Evolutionary conservation across 2,797 vertebrate genomes (phyloP).

Genomic region (Strix occidentalis): DNA sequence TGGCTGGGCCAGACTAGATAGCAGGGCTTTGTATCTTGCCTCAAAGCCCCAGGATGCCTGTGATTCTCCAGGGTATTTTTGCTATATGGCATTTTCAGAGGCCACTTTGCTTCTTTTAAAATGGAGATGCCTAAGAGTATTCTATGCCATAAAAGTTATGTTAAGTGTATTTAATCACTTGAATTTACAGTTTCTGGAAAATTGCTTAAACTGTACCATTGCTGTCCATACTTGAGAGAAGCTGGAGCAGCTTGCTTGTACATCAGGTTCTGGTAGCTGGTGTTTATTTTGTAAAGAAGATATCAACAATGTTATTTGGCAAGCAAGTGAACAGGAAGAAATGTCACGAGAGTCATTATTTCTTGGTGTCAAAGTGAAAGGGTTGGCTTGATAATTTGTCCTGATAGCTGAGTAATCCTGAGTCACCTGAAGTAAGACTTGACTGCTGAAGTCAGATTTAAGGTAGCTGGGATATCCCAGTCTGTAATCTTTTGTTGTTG

Average conservation of each 20-base stretch:
- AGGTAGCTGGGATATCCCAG: constrained; percentile 32
- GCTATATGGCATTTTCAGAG: constrained; percentile 13
- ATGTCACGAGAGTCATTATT: constrained; percentile 25
- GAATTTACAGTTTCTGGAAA: neutral
- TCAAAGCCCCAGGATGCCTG: neutral
- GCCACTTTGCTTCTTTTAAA: neutral
- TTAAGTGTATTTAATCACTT: neutral
- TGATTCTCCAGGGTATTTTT: neutral
- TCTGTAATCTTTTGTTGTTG: neutral
- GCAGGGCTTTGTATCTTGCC: neutral
- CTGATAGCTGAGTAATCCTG: constrained; percentile 50
- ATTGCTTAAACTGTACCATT: neutral
- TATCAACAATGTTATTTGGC: constrained; percentile 7
- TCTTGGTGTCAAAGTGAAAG: constrained; percentile 58
- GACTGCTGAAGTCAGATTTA: constrained; percentile 2
- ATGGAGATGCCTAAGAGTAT: neutral
- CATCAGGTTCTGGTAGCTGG: neutral
- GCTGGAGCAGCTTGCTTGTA: neutral
- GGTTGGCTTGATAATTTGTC: constrained; percentile 41
- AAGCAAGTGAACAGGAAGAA: constrained; percentile 19
- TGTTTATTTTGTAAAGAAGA: constrained; percentile 2
- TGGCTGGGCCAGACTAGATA: neutral
- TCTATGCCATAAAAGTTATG: neutral
- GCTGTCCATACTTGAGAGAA: neutral
- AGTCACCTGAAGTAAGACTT: neutral